Conservation (phyloP, 2,888 invertebrate genomes). For the Microdon myrmicae region DNA sequence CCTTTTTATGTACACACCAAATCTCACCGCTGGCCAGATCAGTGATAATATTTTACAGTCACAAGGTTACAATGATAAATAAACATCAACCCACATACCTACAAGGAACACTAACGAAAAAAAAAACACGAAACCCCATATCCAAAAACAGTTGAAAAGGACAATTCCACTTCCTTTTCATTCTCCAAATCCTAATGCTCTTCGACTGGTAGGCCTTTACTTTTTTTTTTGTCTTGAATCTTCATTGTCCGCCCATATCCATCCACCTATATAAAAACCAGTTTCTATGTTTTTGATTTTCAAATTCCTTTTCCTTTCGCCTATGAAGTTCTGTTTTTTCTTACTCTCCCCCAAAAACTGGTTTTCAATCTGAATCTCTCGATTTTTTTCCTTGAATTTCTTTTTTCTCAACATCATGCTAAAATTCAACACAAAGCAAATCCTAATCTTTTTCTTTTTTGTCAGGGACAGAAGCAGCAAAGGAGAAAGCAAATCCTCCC, state of each 20-base stretch:
- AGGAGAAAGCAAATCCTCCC: constrained; percentile 36
- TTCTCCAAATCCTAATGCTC: constrained; percentile 21
- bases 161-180: constrained; percentile 41
- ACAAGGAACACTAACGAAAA: constrained; percentile 4
- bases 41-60: constrained; percentile 2
- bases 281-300: constrained; percentile 39
- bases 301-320: constrained; percentile 29
- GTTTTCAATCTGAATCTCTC: constrained; percentile 11
- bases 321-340: constrained; percentile 4
- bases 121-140: no score
- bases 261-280: constrained; percentile 31
- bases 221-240: constrained; percentile 5
- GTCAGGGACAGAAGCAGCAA: constrained; percentile 34
- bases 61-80: constrained; percentile 35
- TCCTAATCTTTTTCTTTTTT: constrained; percentile 52
- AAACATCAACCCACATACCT: background rate
- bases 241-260: constrained; percentile 41
- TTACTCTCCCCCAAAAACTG: constrained; percentile 24
- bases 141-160: constrained; percentile 26
- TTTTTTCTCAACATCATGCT: constrained; percentile 27
- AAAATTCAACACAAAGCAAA: constrained; percentile 42
- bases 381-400: no score
- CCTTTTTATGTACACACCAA: no score
- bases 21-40: no score
- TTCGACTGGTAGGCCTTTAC: constrained; percentile 11